Conservation (phyloP, 2,113 vertebrate species). For the Oryzias woworae region DNA sequence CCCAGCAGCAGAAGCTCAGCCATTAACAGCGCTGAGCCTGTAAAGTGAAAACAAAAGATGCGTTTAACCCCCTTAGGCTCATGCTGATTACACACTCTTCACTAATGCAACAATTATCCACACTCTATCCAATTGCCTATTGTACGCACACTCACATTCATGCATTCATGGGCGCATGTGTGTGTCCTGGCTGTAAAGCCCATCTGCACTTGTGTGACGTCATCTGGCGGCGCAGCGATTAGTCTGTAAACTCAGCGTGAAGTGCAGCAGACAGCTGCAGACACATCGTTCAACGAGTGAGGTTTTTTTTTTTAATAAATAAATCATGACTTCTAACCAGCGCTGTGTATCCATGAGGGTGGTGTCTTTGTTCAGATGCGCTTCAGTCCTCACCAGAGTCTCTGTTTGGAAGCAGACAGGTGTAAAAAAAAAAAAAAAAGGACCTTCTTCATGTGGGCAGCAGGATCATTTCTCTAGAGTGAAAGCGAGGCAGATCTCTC, state of each 20-base stretch:
- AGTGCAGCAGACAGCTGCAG: slow-evolving; percentile 37
- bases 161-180: slow-evolving; percentile 4
- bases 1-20: slow-evolving; percentile 17
- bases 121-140: slow-evolving; percentile 57
- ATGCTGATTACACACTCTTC: slow-evolving; percentile 56
- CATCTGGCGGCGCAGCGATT: slow-evolving; percentile 52
- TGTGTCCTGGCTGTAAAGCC: slow-evolving; percentile 31
- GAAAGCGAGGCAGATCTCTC: slow-evolving; percentile 27
- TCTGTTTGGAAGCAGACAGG: slow-evolving; percentile 33
- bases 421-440: slow-evolving; percentile 23
- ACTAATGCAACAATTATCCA: slow-evolving; percentile 63
- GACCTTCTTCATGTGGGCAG: slow-evolving; percentile 26
- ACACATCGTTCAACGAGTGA: not conserved
- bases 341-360: not conserved
- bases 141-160: not conserved
- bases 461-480: slow-evolving; percentile 34
- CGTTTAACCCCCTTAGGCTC: slow-evolving; percentile 45
- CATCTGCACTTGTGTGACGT: slow-evolving; percentile 59
- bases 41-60: slow-evolving; percentile 55
- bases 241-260: slow-evolving; percentile 31
- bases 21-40: slow-evolving; percentile 15
- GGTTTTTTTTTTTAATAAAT: slow-evolving; percentile 1
- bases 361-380: slow-evolving; percentile 10
- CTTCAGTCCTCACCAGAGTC: slow-evolving; percentile 23
- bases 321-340: slow-evolving; percentile 1